Conservation (phyloP, 2,113 vertebrate species). For the Entelurus aequoreus region DNA sequence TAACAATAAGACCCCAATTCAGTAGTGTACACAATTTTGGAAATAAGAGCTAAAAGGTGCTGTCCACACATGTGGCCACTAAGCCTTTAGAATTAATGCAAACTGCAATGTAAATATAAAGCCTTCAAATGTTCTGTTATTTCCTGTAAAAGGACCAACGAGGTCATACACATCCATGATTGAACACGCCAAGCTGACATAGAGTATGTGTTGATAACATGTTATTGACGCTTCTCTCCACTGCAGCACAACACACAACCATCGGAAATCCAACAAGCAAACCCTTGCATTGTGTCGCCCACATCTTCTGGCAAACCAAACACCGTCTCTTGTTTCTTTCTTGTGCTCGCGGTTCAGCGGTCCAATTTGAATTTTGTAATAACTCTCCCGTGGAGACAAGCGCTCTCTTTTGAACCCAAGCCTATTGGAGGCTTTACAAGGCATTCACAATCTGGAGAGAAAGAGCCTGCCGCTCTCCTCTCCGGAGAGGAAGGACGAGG, state of each 20-base stretch:
- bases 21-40: no score
- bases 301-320: constrained; percentile 52
- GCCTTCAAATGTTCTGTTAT: no score
- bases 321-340: constrained; percentile 33
- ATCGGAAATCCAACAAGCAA: constrained; percentile 58
- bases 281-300: constrained; percentile 48
- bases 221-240: constrained; percentile 25
- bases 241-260: constrained; percentile 48
- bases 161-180: no score
- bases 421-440: constrained; percentile 50
- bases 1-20: no score
- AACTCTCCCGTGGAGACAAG: constrained; percentile 33
- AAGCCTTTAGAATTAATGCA: no score
- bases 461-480: constrained; percentile 38
- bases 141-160: no score
- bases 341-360: constrained; percentile 40
- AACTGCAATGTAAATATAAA: no score
- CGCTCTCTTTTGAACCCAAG: constrained; percentile 34
- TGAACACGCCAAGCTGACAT: no score
- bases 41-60: no score
- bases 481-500: constrained; percentile 36
- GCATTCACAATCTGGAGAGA: constrained; percentile 68
- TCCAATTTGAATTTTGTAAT: constrained; percentile 63
- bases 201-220: no score
- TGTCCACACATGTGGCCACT: no score